Conservation (phyloP, 53 echinoderm and acorn worm genomes). For the Paracentrotus lividus region DNA sequence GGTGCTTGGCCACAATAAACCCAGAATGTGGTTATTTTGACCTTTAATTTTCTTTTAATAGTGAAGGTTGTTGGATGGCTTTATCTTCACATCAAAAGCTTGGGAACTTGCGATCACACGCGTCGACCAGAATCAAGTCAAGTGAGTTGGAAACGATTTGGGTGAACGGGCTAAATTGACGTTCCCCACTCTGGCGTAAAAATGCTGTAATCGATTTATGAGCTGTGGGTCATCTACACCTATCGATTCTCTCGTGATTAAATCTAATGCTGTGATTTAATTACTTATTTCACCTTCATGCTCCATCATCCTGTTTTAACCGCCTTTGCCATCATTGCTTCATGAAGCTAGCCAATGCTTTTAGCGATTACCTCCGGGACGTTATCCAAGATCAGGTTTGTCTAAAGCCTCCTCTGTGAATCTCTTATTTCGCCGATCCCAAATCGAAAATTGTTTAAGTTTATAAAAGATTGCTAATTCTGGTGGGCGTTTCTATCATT, state of each 20-base stretch:
- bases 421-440: not conserved
- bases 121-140: slow-evolving; percentile 5
- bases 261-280: slow-evolving; percentile 39
- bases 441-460: not conserved
- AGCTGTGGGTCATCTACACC: slow-evolving; percentile 38
- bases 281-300: not conserved
- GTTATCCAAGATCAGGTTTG: not conserved
- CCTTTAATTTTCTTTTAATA: too few species aligned
- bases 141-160: slow-evolving; percentile 1
- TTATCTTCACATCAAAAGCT: too few species aligned
- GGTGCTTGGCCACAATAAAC: too few species aligned
- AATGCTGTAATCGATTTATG: slow-evolving; percentile 51
- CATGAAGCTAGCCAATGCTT: not conserved
- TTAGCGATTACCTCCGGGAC: not conserved
- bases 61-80: too few species aligned
- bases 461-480: too few species aligned
- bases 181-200: slow-evolving; percentile 5
- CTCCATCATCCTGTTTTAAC: not conserved
- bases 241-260: not conserved
- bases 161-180: slow-evolving; percentile 49
- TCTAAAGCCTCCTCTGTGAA: not conserved
- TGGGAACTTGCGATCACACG: too few species aligned
- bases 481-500: too few species aligned
- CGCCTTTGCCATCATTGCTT: not conserved
- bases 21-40: too few species aligned